Evolutionary conservation across 2,888 invertebrate species (phyloP).

Genomic region (Nezara viridula): DNA sequence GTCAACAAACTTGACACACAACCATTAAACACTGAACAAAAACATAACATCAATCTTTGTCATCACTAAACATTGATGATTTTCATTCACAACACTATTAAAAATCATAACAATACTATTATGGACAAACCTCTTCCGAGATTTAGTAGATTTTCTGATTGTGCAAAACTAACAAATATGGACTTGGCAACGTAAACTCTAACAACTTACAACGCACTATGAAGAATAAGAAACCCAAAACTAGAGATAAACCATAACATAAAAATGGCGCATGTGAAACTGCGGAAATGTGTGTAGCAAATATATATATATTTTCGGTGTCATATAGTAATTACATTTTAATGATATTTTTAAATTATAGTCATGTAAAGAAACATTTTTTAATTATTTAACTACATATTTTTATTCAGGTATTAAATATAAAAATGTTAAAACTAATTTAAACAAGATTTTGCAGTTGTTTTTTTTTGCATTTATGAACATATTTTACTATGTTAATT

Average conservation of each 20-base stretch:
- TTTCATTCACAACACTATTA: slow-evolving; percentile 9
- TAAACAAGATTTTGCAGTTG: too few relatives aligned
- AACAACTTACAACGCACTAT: neutral
- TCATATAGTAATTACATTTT: too few relatives aligned
- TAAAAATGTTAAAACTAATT: too few relatives aligned
- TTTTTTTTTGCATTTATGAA: too few relatives aligned
- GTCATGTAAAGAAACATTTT: neutral
- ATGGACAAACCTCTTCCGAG: slow-evolving; percentile 41
- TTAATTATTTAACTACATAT: too few relatives aligned
- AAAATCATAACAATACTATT: neutral
- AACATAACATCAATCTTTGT: neutral
- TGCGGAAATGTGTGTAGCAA: slow-evolving; percentile 36
- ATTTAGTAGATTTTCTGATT: neutral
- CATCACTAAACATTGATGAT: neutral
- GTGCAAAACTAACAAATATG: neutral
- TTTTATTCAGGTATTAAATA: too few relatives aligned
- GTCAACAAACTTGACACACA: neutral
- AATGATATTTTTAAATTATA: neutral
- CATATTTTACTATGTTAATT: too few relatives aligned
- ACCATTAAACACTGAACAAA: neutral
- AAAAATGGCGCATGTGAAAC: slow-evolving; percentile 60
- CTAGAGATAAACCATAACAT: slow-evolving; percentile 54
- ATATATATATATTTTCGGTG: too few relatives aligned
- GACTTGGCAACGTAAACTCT: neutral
- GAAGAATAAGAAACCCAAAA: slow-evolving; percentile 21